Base-by-base conservation (phyloP, 2,888 invertebrate species). In the Hemicrepidius hirtus region DNA sequence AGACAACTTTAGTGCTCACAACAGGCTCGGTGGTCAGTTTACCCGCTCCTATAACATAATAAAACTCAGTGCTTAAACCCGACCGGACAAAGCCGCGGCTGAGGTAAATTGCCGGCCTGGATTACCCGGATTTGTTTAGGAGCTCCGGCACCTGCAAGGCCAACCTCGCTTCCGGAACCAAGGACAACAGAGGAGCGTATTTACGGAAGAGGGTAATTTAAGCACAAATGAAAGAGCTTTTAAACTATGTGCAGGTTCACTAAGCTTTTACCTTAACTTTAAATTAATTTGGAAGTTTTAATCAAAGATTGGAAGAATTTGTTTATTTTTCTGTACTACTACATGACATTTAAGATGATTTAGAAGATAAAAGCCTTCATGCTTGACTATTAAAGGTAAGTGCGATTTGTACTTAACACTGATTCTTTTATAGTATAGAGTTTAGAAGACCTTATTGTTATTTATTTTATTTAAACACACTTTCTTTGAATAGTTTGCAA, bases 51-150 rank as follows among this genome's bases (percentile, higher is more conserved):
- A 63, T 67, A 74, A 86, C 85, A 86, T 86, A 86, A 86, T 86
- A 86, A 86, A 86, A 86, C 86, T 86, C 85, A 86, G 78, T 79
- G 84, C 84, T 84, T 85, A 85, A 85, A 85, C 84, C 83, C 80
- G 81, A 82, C 81, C 84, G 74, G 83, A 85, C 80, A 80, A 80
- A 80, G 80, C 80, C 78, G 77, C 77, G 85, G 85, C 85, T 85
- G 85, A 86, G 85, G 85, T 86, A 86, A 86, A 86, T 86, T 86
- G 86, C 86, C 83, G 84, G 82, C 82, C 80, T 76, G 86, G 86
- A 86, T 86, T 86, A 86, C 82, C 77, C 79, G 86, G 86, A 86
- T 86, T 86, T 86, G 86, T 85, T 84, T 85, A 84, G 85, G 84
- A 84, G 85, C 83, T 84, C 80, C 80, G 77, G 77, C 80, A 81